Evolutionary conservation across 2,888 invertebrate species (phyloP), one percentile per base, ranked within the genome.

Genomic region (Mycalesis mineus): DNA sequence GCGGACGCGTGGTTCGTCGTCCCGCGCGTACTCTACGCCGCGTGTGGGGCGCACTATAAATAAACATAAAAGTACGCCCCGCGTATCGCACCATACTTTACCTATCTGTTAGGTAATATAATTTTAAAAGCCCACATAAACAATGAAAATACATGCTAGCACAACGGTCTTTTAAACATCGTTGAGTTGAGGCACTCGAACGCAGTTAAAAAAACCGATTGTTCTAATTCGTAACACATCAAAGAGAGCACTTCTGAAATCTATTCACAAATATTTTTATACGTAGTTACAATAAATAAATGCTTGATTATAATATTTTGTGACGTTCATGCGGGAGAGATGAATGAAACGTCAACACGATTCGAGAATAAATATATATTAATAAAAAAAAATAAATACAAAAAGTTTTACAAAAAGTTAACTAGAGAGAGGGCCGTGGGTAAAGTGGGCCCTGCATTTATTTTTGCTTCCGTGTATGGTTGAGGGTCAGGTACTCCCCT

Each of bases 41-140:
- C 84, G 87, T 80, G 88, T 88, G 88, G 85, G 88, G 85, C 78
- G 71, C 70, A 84, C 80, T 88, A 88, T 84, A 82, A 88, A 88
- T 88, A 88, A 73, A 66, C 68, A 69, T 74, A 42, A 52, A 78
- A 75, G 77, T 22, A 22, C 22, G 22, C 75, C 78, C 74, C 77
- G 75, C 73, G 77, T 77, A 49, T 73, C 78, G 40, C 47, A 37
- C 45, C 42, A 57, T 77, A 74, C 74, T 74, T 74, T 75, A 69
- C 68, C 72, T 71, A 65, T 74, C 68, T 71, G 68, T 74, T 71
- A 67, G 65, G 65, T 66, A 73, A 71, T 69, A 66, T 68, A 57
- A 68, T 65, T 61, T 68, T 63, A 66, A 72, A 69, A 68, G 62
- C 62, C 59, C 56, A 63, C 65, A 67, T 66, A 68, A 68, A 71